Percentiles rank a stretch among this genome's conserved stretches.
These are phyloP conservation scores for Magallana nippona DNA, from an alignment of 2,888 invertebrate species.

Conservation along the genomic window DNA sequence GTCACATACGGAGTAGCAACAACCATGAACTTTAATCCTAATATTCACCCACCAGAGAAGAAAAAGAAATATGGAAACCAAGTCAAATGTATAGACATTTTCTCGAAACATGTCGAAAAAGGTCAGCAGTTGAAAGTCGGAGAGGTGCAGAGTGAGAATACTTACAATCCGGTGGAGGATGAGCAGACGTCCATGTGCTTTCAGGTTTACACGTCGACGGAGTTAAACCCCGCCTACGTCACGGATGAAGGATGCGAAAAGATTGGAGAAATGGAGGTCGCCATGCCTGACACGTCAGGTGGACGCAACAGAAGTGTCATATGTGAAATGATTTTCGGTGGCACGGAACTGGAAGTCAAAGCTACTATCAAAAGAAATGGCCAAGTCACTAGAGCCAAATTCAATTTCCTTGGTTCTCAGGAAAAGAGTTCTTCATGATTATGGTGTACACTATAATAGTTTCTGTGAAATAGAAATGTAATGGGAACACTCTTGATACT, in stretches of 20 bases:
- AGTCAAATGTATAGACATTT: conserved; percentile 46
- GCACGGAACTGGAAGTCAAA: conserved; percentile 57
- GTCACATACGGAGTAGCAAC: conserved; percentile 47
- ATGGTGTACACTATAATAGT: no score
- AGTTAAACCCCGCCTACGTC: conserved; percentile 45
- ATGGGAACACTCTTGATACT: no score
- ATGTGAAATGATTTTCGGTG: conserved; percentile 59
- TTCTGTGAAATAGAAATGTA: no score
- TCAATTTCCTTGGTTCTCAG: conserved; percentile 42
- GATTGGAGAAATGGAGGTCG: conserved; percentile 47
- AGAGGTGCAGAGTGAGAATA: conserved; percentile 40
- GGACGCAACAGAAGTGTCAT: conserved; percentile 48
- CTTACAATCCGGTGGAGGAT: conserved; percentile 37
- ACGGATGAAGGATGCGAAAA: conserved; percentile 49
- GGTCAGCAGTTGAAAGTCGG: conserved; percentile 37
- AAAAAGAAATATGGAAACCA: conserved; percentile 42
- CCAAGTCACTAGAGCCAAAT: conserved; percentile 37
- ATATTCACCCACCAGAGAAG: conserved; percentile 41
- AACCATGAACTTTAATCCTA: conserved; percentile 36
- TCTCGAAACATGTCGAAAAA: conserved; percentile 42
- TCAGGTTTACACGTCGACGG: conserved; percentile 43
- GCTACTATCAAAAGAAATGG: conserved; percentile 51
- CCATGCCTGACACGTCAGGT: conserved; percentile 45
- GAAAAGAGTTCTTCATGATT: not conserved
- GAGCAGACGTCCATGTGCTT: conserved; percentile 43